A percentile compares a stretch with the other conserved stretches of the same genome.
phyloP scores from a whole-genome alignment of 2,113 vertebrate genomes.

The Rhabdomys dilectus region DNA sequence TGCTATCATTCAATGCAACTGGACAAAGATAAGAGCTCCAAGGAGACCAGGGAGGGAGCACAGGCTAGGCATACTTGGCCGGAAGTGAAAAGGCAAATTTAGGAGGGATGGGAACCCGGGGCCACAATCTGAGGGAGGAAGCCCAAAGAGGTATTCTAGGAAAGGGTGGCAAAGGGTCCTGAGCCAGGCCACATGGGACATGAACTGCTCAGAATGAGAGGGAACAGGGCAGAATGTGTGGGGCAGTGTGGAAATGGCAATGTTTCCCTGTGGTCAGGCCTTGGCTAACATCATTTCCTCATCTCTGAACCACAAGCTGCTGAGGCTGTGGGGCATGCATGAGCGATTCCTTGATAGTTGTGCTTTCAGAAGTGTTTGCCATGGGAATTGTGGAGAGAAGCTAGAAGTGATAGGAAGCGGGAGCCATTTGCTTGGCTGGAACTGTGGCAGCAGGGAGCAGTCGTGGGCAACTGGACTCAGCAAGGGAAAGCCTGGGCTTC shows the following conservation, averaged over 20 bases:
- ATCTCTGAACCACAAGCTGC: not conserved
- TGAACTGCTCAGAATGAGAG: not conserved
- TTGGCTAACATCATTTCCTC: not conserved
- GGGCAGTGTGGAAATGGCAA: not conserved
- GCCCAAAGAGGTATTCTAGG: not conserved
- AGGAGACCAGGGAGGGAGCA: not conserved
- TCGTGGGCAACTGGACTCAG: not conserved
- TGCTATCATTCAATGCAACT: not conserved
- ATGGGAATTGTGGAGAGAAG: not conserved
- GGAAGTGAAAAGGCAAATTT: not conserved
- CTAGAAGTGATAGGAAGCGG: not conserved
- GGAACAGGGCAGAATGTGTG: not conserved
- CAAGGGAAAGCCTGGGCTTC: not conserved
- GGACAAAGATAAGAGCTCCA: slow-evolving; percentile 13
- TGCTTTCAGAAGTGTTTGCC: not conserved
- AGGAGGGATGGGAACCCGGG: not conserved
- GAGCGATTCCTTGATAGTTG: not conserved
- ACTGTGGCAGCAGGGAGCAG: not conserved
- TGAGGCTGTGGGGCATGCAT: not conserved
- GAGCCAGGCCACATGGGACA: too few species aligned
- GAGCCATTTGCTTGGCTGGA: not conserved
- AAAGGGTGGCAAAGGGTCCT: not conserved
- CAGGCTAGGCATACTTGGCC: not conserved
- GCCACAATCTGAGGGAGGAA: not conserved
- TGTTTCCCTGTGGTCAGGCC: not conserved